Percentiles rank a stretch among this genome's conserved stretches.
Evolutionary conservation across 1,140 invertebrate species (phyloP).

Genomic region (Theocolax elegans): DNA sequence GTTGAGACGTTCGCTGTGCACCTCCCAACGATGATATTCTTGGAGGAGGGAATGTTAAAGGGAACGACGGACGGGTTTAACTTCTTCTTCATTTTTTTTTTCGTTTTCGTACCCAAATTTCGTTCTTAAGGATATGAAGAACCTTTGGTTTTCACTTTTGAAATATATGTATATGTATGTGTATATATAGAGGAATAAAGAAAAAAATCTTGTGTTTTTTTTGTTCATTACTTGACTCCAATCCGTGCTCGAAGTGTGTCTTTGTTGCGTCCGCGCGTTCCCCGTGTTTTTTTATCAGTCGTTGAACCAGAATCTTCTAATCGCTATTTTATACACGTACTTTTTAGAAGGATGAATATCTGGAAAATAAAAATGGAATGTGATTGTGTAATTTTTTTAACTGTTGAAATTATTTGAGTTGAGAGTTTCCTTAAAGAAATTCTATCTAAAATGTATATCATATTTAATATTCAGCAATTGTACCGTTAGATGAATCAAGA

Average conservation of each 20-base stretch:
- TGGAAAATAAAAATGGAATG: neutral
- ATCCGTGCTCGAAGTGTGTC: too few relatives aligned
- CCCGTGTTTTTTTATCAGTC: neutral
- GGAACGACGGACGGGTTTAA: conserved; percentile 8
- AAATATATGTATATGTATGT: too few relatives aligned
- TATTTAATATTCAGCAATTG: too few relatives aligned
- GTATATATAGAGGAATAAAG: too few relatives aligned
- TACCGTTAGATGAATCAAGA: too few relatives aligned
- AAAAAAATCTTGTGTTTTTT: too few relatives aligned
- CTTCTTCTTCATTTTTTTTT: neutral
- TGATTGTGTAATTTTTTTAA: neutral
- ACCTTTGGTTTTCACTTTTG: neutral
- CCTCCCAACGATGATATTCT: conserved; percentile 8
- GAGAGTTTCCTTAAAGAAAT: neutral
- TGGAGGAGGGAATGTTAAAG: conserved; percentile 12
- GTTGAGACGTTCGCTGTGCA: too few relatives aligned
- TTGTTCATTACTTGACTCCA: too few relatives aligned
- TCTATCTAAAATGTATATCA: too few relatives aligned
- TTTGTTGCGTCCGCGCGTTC: too few relatives aligned
- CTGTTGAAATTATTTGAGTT: neutral
- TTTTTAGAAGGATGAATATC: neutral
- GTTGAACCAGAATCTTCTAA: neutral
- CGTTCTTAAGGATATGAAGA: neutral
- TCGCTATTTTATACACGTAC: neutral
- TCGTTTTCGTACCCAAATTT: neutral